These are phyloP conservation scores for Cybosia mesomella DNA, from an alignment of 2,888 invertebrate genomes.

Conservation along the genomic window DNA sequence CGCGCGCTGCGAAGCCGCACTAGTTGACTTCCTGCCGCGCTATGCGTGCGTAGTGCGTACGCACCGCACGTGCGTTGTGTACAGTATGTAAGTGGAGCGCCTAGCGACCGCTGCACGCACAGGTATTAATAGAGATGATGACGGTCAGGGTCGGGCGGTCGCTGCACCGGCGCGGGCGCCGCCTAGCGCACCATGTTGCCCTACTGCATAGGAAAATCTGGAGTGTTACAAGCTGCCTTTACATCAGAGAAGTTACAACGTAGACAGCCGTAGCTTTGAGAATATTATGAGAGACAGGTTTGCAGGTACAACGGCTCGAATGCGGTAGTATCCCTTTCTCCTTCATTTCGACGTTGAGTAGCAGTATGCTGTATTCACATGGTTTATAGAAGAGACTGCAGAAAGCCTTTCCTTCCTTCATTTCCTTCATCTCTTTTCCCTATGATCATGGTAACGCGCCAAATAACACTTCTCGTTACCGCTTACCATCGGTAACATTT, in stretches of 20 bases:
- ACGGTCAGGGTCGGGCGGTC: slow-evolving; percentile 72
- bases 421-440: no score
- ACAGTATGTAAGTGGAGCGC: slow-evolving; percentile 39
- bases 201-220: neutral
- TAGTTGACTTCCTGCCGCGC: slow-evolving; percentile 11
- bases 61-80: slow-evolving; percentile 5
- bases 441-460: no score
- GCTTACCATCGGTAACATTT: no score
- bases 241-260: neutral
- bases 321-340: no score
- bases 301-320: no score
- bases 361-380: no score
- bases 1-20: slow-evolving; percentile 9
- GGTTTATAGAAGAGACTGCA: no score
- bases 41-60: neutral
- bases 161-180: slow-evolving; percentile 52
- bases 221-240: neutral
- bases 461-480: no score
- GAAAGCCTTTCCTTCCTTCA: no score
- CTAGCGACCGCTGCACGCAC: slow-evolving; percentile 51
- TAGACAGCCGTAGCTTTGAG: neutral
- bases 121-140: slow-evolving; percentile 71
- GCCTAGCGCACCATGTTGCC: neutral
- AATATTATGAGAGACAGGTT: no score
- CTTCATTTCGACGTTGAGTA: no score